Base-by-base conservation (phyloP, 2,113 vertebrate species). In the Porphyrio hochstetteri region DNA sequence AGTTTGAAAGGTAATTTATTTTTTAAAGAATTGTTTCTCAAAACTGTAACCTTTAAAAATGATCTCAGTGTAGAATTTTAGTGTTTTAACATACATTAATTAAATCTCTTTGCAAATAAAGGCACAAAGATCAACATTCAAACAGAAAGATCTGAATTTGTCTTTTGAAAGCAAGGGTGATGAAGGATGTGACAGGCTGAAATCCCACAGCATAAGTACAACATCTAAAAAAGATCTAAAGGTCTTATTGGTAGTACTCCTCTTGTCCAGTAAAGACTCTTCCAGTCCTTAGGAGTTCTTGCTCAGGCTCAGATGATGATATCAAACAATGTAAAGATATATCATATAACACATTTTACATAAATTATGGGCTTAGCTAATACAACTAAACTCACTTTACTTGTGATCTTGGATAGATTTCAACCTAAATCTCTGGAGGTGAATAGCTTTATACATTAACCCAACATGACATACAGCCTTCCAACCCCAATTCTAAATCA, bases 401-500 rank as follows among this genome's bases (percentile, higher is more conserved):
- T 91, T 89, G 57, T 64, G 53, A 82, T 95, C 74, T 82, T 91
- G 57, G 57, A 60, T 46, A 72, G 40, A 40, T 92, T 95, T 79
- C 53, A 95, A 6, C 61, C 65, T 72, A 79, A 93, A 89, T 95
- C 61, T 95, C 53, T 82, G n/a, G 44, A 82, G 74, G 44, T 87
- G 89, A 91, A 65, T 82, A 53, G 65, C 84, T 84, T 14, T 82
- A 65, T 81, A 55, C 53, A 88, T 95, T 96, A 95, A 92, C 82
- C 76, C 76, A 88, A 68, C 17, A 56, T 75, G 92, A 92, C 93
- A 94, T 61, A 70, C 57, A 84, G 72, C 72, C 61, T 96, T 92
- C 86, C 90, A 92, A 82, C 65, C 57, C 65, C 76, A 68, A 86
- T 92, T 93, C 69, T 93, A 95, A 94, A 95, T 93, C 76, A 93